Percentiles rank a stretch among this genome's conserved stretches.
phyloP scores from a whole-genome alignment of 2,113 vertebrate genomes.

The Ochotona curzoniae region DNA sequence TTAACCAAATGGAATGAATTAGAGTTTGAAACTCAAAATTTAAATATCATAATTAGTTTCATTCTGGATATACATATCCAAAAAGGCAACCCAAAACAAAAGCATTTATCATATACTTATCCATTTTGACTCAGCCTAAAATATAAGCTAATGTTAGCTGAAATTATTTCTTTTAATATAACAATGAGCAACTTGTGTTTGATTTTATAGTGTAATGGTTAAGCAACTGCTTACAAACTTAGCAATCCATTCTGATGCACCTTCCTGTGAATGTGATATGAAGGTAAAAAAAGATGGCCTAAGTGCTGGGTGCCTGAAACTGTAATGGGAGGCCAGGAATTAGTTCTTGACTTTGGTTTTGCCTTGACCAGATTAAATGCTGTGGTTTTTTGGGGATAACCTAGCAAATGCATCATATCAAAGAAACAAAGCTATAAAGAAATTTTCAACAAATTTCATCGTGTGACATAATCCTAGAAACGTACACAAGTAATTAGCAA shows the following conservation, averaged over 20 bases:
- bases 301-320: no score
- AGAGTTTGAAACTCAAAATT: background rate
- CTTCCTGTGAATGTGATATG: no score
- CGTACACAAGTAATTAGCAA: background rate
- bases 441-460: background rate
- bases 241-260: no score
- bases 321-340: no score
- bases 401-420: background rate
- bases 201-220: no score
- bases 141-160: background rate
- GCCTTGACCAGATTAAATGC: no score
- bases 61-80: background rate
- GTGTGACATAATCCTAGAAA: background rate
- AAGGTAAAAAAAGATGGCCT: no score
- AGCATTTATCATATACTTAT: background rate
- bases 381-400: no score
- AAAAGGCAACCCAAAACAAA: background rate
- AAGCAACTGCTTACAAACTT: no score
- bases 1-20: background rate
- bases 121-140: slow-evolving; percentile 15
- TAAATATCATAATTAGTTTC: background rate
- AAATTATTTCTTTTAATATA: background rate
- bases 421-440: background rate
- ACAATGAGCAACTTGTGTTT: background rate
- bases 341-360: no score